Evolutionary conservation across 2,797 vertebrate species (phyloP), one percentile per base, ranked within the genome.

Genomic region (Chloroceryle inda): DNA sequence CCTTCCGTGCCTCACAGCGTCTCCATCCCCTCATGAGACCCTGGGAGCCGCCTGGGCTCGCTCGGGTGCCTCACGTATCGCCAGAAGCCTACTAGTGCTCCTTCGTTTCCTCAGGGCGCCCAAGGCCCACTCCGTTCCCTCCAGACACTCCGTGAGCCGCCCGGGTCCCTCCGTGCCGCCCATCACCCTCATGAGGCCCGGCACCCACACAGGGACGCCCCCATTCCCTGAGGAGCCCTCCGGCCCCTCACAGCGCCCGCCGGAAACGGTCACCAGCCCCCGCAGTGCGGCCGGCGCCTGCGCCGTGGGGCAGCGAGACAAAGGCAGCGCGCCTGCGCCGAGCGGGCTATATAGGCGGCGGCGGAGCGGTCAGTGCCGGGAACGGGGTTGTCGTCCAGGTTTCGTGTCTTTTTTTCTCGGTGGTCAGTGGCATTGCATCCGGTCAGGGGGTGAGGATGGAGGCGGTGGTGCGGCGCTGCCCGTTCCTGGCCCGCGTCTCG

Each of bases 401-500:
- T 18, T 12, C 29, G 29, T 7, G 27, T 52, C 15, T n/a, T 3
- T 10, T 11, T 19, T 20, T n/a, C 19, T 29, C 26, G 52, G 52
- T 20, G 52, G 29, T n/a, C 31, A 8, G n/a, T 8, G 5, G 37
- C 5, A 29, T 74, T 67, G 62, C 13, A 24, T 66, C 29, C 35
- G 5, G 21, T 38, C 9, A 5, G 21, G n/a, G 6, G 2, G 47
- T 4, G 12, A 92, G 74, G 10, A 99, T 99, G 99, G 99, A 99
- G 95, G 98, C 99, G 11, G 98, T 99, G 11, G 98, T 99, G 42
- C 99, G 99, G 26, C 98, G 99, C 88, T 99, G 99, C 97, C 99
- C 99, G 0, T 99, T 99, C 98, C 97, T 99, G 96, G 99, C 99
- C 68, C 98, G 99, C 4, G 98, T 99, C 75, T 98, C 99, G 10